These are phyloP conservation scores for Ryuthela nishihirai DNA, from an alignment of 2,888 invertebrate genomes.

Conservation along the genomic window DNA sequence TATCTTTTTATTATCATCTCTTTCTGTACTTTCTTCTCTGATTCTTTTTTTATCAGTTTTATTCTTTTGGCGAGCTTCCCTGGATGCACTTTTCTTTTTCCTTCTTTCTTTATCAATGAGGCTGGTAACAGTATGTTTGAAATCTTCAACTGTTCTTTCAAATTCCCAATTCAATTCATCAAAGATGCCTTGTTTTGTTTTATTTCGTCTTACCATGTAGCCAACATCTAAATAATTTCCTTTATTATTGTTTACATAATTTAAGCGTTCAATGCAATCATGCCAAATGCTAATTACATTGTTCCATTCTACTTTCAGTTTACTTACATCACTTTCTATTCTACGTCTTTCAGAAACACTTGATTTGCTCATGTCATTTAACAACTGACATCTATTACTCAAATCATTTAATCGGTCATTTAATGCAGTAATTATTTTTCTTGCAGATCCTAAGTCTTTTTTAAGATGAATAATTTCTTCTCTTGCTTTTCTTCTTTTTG, in stretches of 20 bases:
- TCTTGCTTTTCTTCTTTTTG: slow-evolving; percentile 31
- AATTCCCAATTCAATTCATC: slow-evolving; percentile 33
- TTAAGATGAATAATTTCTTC: slow-evolving; percentile 32
- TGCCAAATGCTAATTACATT: slow-evolving; percentile 54
- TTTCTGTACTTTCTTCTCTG: slow-evolving; percentile 23
- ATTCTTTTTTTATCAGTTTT: slow-evolving; percentile 20
- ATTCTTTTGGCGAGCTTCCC: slow-evolving; percentile 24
- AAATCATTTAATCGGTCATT: slow-evolving; percentile 32
- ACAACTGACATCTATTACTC: slow-evolving; percentile 17
- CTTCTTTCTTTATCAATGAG: slow-evolving; percentile 20
- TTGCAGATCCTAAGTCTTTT: slow-evolving; percentile 25
- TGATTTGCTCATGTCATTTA: slow-evolving; percentile 31
- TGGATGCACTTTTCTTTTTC: slow-evolving; percentile 21
- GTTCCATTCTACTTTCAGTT: slow-evolving; percentile 19
- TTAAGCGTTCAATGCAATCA: slow-evolving; percentile 75
- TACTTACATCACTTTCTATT: slow-evolving; percentile 23
- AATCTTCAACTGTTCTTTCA: slow-evolving; percentile 34
- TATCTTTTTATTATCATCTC: slow-evolving; percentile 27
- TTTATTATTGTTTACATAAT: slow-evolving; percentile 62
- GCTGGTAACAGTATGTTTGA: slow-evolving; percentile 19
- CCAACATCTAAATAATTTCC: slow-evolving; percentile 37
- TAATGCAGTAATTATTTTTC: slow-evolving; percentile 19
- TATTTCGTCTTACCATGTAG: slow-evolving; percentile 33
- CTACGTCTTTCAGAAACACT: slow-evolving; percentile 28
- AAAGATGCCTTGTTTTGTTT: slow-evolving; percentile 35